phyloP scores from a whole-genome alignment of 2,797 vertebrate genomes.

The Chrosomus eos region DNA sequence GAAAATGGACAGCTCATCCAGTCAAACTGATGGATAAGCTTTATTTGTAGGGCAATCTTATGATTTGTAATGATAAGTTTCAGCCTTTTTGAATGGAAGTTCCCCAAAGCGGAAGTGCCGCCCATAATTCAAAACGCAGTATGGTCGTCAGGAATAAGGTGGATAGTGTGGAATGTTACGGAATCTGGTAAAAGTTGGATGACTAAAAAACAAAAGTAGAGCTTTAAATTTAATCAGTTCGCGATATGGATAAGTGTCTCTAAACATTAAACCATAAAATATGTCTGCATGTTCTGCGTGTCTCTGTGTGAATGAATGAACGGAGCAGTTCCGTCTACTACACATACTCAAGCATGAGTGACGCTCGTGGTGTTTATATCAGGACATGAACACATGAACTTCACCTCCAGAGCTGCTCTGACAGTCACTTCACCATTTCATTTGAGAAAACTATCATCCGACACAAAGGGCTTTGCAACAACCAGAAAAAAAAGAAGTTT shows the following conservation, averaged over 20 bases:
- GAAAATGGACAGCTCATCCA: too few species aligned
- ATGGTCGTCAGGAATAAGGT: too few species aligned
- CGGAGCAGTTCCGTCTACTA: background rate
- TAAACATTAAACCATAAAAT: background rate
- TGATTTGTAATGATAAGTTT: too few species aligned
- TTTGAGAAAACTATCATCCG: background rate
- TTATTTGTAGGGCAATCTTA: too few species aligned
- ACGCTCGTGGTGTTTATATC: background rate
- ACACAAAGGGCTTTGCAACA: background rate
- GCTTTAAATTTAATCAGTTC: background rate
- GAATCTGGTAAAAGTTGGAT: background rate
- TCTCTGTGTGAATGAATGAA: background rate
- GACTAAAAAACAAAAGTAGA: background rate
- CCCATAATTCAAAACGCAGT: too few species aligned
- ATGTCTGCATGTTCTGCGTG: background rate
- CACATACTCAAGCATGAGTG: background rate
- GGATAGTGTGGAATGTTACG: background rate
- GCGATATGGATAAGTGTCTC: background rate
- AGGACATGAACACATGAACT: background rate
- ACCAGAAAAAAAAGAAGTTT: background rate
- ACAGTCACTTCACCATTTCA: background rate
- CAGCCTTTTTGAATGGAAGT: too few species aligned
- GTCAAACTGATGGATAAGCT: too few species aligned
- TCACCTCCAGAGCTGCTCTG: background rate
- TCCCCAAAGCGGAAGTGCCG: too few species aligned